phyloP scores from a whole-genome alignment of 2,797 vertebrate genomes.

The Myiotriccus ornatus region DNA sequence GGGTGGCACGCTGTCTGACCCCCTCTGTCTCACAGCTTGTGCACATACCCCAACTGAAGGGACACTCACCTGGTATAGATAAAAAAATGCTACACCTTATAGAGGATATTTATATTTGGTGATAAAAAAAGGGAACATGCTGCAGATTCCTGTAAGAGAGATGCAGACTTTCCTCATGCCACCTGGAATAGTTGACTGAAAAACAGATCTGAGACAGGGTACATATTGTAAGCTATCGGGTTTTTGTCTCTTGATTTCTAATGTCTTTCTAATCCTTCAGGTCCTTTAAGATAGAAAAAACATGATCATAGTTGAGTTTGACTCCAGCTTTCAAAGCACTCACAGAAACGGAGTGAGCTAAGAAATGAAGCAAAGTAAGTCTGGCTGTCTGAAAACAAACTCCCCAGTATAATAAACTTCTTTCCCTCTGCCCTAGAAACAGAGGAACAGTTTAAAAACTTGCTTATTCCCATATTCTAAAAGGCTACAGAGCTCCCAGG shows the following conservation, averaged over 20 bases:
- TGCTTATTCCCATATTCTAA: neutral
- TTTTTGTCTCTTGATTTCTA: neutral
- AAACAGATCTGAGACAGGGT: neutral
- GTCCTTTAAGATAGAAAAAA: neutral
- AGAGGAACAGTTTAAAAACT: neutral
- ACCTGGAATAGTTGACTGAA: neutral
- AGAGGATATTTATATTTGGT: neutral
- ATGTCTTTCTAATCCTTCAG: neutral
- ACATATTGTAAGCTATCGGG: accelerated
- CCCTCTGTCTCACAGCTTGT: neutral
- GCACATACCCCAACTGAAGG: accelerated
- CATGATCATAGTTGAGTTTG: neutral
- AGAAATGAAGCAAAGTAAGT: neutral
- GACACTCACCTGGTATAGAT: neutral
- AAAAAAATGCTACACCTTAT: neutral
- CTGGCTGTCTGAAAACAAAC: neutral
- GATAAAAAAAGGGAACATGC: neutral
- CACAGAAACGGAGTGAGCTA: neutral
- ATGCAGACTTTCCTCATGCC: neutral
- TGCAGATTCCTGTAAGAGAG: neutral
- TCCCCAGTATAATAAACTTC: neutral
- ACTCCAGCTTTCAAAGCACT: neutral
- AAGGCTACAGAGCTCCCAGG: neutral
- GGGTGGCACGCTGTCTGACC: neutral
- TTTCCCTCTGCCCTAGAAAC: neutral